Evolutionary conservation across 2,797 vertebrate species (phyloP).

Genomic region (Myotis findleyi): DNA sequence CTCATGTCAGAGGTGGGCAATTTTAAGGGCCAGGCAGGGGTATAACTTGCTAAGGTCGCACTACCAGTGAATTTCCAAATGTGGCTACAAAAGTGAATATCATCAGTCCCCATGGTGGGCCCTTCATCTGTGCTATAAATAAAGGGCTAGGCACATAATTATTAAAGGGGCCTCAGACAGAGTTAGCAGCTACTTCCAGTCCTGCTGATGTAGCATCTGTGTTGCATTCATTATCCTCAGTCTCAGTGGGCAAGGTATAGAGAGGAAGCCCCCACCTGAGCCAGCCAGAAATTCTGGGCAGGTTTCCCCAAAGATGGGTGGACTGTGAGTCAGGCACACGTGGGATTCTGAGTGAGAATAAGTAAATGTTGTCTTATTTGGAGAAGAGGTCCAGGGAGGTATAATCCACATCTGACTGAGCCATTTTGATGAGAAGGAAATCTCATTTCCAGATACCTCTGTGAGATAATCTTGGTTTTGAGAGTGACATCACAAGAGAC

Average conservation of each 20-base stretch:
- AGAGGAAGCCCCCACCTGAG: constrained; percentile 54
- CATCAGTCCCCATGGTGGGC: not conserved
- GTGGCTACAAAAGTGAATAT: not conserved
- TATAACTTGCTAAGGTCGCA: not conserved
- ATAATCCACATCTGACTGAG: not conserved
- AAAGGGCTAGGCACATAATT: constrained; percentile 70
- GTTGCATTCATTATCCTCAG: constrained; percentile 68
- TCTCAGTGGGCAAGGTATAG: constrained; percentile 74
- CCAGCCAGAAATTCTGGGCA: constrained; percentile 37
- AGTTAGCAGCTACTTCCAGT: constrained; percentile 79
- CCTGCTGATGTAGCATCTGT: constrained; percentile 82
- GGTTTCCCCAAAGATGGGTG: constrained; percentile 62
- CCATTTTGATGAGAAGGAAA: constrained; percentile 28
- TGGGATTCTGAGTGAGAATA: constrained; percentile 43
- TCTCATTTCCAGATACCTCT: not conserved
- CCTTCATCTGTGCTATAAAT: constrained; percentile 73
- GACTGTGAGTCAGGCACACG: not conserved
- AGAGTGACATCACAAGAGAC: constrained; percentile 61
- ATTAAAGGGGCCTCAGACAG: constrained; percentile 75
- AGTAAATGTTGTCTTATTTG: not conserved
- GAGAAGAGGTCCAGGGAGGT: not conserved
- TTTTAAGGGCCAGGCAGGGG: not conserved
- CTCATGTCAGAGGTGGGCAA: not conserved
- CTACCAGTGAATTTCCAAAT: not conserved
- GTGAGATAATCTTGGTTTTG: not conserved